Evolutionary conservation across 2,113 vertebrate genomes (phyloP), one percentile per base, ranked within the genome.

Genomic region (Callocephalon fimbriatum): DNA sequence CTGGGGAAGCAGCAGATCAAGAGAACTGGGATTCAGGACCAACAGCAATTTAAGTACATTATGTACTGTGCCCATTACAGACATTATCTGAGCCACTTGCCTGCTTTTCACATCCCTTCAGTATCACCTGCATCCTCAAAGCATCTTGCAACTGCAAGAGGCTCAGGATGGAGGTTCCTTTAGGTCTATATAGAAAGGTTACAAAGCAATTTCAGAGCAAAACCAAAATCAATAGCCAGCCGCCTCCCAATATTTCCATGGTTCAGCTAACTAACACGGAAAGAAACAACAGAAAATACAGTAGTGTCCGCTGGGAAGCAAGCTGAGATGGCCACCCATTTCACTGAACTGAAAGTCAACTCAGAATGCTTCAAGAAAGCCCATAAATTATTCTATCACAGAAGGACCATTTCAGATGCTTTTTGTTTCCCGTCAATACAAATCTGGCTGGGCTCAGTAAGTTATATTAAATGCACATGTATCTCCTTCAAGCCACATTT

Each of bases 381-480:
- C 47, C 86, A 81, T 92, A 58, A 95, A 80, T 95, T 92, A 62
- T 85, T 83, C 70, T 38, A 12, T 74, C 88, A 87, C 68, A 53
- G 82, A 23, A 84, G 51, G 83, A 71, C 65, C 86, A 75, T 95
- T 96, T 94, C 95, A 97, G 86, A 97, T 92, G 86, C 79, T 94
- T 96, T 96, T 92, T 93, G 92, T 96, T 83, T 95, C 94, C 94
- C 8, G 3, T 95, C 95, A 96, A 86, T 92, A 95, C 86, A 88
- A 95, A 94, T 97, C 94, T 93, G 92, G 96, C 88, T 45, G 80
- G 66, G 61, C 91, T 93, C 83, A 84, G 88, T 75, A 72, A 92
- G 65, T 67, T 97, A 82, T 97, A 97, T 97, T 95, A 91, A 97
- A 96, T 74, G 86, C 96, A 97, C 92, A 96, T 94, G 95, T 95